Percentiles rank a stretch among this genome's conserved stretches.
These are phyloP conservation scores for Cygnus olor DNA, from an alignment of 2,797 vertebrate species.

Conservation along the genomic window DNA sequence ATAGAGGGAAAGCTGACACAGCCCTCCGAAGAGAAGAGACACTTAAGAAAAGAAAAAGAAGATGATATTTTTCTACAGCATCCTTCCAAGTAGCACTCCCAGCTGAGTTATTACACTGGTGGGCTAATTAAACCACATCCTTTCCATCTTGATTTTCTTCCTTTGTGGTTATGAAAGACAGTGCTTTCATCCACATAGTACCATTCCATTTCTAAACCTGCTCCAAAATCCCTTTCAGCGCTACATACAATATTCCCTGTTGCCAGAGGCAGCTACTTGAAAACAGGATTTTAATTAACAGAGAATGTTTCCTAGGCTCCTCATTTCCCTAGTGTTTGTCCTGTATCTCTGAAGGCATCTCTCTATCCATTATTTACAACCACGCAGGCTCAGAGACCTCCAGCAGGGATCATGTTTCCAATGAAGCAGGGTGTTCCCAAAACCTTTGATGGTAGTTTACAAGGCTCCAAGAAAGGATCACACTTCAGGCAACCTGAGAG, in stretches of 20 bases:
- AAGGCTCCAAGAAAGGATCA: background rate
- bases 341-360: background rate
- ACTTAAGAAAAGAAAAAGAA: background rate
- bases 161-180: background rate
- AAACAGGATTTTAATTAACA: background rate
- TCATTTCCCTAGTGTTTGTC: background rate
- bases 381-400: background rate
- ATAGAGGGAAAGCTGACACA: background rate
- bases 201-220: background rate
- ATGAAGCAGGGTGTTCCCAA: background rate
- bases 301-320: background rate
- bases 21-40: background rate
- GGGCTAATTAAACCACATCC: slow-evolving; percentile 33
- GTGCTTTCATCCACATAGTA: background rate
- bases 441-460: background rate
- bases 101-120: background rate
- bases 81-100: background rate
- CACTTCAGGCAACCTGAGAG: background rate
- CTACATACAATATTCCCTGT: background rate
- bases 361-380: background rate
- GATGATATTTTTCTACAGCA: background rate
- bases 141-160: background rate
- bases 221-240: background rate
- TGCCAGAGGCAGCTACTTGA: background rate
- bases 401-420: background rate